Evolutionary conservation across 2,888 invertebrate genomes (phyloP).

Genomic region (Taenaris catops): DNA sequence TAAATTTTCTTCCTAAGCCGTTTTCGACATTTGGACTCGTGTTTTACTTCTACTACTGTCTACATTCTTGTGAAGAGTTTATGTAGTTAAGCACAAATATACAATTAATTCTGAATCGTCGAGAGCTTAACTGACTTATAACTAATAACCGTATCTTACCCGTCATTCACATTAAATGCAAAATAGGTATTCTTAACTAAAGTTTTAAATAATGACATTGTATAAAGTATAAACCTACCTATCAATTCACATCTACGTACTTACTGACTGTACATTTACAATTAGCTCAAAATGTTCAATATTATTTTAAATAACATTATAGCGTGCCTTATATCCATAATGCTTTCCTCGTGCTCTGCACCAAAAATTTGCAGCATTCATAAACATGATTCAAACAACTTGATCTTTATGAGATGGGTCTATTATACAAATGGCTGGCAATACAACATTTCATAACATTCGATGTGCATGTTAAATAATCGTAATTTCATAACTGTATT

Average conservation of each 20-base stretch:
- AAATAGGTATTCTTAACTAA: too few species aligned
- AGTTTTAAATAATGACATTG: too few species aligned
- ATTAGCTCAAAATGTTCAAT: slow-evolving; percentile 2
- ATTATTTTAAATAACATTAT: slow-evolving; percentile 11
- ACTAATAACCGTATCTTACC: too few species aligned
- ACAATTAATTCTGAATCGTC: too few species aligned
- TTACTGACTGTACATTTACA: background rate
- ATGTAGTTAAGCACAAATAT: too few species aligned
- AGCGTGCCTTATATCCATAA: slow-evolving; percentile 15
- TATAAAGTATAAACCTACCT: too few species aligned
- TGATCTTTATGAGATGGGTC: slow-evolving; percentile 22
- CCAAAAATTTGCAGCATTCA: slow-evolving; percentile 14
- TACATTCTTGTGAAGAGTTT: too few species aligned
- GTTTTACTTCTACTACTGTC: too few species aligned
- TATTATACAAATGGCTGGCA: slow-evolving; percentile 23
- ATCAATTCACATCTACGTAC: background rate
- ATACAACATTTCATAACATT: slow-evolving; percentile 24
- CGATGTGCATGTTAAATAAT: slow-evolving; percentile 34
- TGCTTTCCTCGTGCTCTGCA: slow-evolving; percentile 13
- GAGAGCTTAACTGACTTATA: too few species aligned
- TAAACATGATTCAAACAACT: slow-evolving; percentile 20
- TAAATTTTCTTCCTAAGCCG: too few species aligned
- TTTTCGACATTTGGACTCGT: too few species aligned
- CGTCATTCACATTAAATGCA: too few species aligned
- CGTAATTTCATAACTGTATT: slow-evolving; percentile 47